Conservation (phyloP, 2,888 invertebrate genomes). For the Cerceris rybyensis region DNA sequence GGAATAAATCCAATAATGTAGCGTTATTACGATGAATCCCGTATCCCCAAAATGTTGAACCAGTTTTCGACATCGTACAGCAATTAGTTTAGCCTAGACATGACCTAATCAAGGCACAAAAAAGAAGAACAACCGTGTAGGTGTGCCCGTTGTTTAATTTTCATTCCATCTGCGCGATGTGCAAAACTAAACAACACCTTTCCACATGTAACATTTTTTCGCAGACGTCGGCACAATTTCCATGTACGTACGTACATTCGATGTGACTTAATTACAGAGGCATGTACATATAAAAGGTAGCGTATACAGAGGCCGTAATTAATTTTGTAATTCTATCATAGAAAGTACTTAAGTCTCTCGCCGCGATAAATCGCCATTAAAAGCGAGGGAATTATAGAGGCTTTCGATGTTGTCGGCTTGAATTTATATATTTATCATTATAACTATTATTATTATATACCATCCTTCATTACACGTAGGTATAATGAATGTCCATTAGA, state of each 20-base stretch:
- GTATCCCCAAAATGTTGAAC: not conserved
- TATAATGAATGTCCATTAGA: conserved; percentile 30
- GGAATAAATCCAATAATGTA: no score
- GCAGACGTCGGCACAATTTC: conserved; percentile 38
- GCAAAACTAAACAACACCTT: not conserved
- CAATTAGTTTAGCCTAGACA: conserved; percentile 59
- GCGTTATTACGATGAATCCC: conserved; percentile 4
- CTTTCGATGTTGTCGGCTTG: conserved; percentile 62
- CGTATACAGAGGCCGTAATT: conserved; percentile 26
- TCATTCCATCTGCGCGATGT: not conserved
- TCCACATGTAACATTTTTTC: conserved; percentile 10
- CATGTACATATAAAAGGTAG: conserved; percentile 34
- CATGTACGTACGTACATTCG: conserved; percentile 39
- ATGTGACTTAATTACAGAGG: conserved; percentile 30
- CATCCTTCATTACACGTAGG: not conserved
- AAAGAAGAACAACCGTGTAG: conserved; percentile 23
- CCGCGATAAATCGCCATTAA: conserved; percentile 2
- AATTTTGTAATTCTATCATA: conserved; percentile 11
- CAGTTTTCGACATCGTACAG: conserved; percentile 40
- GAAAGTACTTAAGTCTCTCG: conserved; percentile 16
- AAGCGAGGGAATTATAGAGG: conserved; percentile 43
- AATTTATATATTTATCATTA: conserved; percentile 11
- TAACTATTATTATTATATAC: not conserved
- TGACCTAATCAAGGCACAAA: conserved; percentile 35
- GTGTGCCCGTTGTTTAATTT: not conserved